These are phyloP conservation scores for Datnioides undecimradiatus DNA, from an alignment of 2,113 vertebrate genomes.

Conservation along the genomic window DNA sequence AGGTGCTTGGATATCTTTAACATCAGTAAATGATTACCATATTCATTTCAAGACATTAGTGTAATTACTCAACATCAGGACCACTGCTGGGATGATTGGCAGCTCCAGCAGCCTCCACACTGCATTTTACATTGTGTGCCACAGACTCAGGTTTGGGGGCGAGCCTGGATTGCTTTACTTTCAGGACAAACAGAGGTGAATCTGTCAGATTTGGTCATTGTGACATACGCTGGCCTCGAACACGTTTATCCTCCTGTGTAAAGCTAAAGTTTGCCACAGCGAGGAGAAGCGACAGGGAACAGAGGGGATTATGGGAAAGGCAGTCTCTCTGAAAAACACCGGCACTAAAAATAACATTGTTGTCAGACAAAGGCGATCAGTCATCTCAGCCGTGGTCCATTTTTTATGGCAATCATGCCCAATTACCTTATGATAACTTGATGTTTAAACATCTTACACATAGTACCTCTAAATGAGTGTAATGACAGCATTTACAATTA, in stretches of 20 bases:
- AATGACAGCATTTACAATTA: conserved; percentile 57
- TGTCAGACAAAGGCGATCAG: conserved; percentile 18
- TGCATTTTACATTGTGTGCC: conserved; percentile 10
- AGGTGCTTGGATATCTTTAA: conserved; percentile 37
- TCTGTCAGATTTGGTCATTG: not conserved
- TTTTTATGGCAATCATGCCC: conserved; percentile 31
- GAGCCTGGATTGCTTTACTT: conserved; percentile 20
- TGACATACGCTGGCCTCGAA: conserved; percentile 15
- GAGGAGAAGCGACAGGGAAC: not conserved
- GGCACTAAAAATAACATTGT: conserved; percentile 17
- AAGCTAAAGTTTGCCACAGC: conserved; percentile 28
- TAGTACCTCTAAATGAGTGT: conserved; percentile 31
- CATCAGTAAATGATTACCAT: conserved; percentile 32
- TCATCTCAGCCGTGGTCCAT: conserved; percentile 31
- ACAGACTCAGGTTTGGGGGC: conserved; percentile 4
- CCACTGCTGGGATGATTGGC: conserved; percentile 55
- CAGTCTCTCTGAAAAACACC: conserved; percentile 23
- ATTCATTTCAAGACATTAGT: conserved; percentile 24
- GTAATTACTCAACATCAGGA: conserved; percentile 39
- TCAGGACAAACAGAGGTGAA: conserved; percentile 27
- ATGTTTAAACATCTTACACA: conserved; percentile 32
- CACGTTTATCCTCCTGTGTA: conserved; percentile 17
- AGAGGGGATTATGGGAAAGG: conserved; percentile 37
- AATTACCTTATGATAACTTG: conserved; percentile 15
- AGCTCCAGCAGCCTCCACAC: conserved; percentile 27